Evolutionary conservation across 2,113 vertebrate species (phyloP).

Genomic region (Chlorodrepanis virens): DNA sequence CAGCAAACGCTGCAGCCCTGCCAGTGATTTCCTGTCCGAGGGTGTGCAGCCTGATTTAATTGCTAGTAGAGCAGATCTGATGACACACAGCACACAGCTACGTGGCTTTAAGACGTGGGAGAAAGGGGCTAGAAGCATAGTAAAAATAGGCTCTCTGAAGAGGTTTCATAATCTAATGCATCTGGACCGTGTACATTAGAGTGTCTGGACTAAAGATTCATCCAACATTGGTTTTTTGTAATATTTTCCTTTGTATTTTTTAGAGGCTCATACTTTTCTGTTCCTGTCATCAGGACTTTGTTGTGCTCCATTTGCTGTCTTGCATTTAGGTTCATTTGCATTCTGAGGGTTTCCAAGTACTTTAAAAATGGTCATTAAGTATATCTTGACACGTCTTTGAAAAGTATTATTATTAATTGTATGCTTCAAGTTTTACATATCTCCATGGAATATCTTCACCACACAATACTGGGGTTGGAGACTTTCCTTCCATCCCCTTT

Average conservation of each 20-base stretch:
- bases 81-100: neutral
- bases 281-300: neutral
- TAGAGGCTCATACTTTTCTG: neutral
- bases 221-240: neutral
- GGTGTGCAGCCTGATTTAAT: neutral
- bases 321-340: neutral
- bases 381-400: neutral
- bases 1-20: neutral
- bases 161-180: neutral
- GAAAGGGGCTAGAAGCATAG: neutral
- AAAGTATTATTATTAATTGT: neutral
- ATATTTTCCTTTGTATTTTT: neutral
- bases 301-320: neutral
- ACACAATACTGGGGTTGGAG: neutral
- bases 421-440: neutral
- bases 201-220: neutral
- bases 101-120: neutral
- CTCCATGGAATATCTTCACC: neutral
- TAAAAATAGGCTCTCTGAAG: neutral
- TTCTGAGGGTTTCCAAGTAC: neutral
- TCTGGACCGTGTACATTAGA: neutral
- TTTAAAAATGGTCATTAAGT: neutral
- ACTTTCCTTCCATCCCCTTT: neutral
- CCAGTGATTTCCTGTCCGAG: neutral
- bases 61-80: neutral